A percentile compares a stretch with the other conserved stretches of the same genome.
These are phyloP conservation scores for Molanna angustata DNA, from an alignment of 2,888 invertebrate species.

Conservation along the genomic window DNA sequence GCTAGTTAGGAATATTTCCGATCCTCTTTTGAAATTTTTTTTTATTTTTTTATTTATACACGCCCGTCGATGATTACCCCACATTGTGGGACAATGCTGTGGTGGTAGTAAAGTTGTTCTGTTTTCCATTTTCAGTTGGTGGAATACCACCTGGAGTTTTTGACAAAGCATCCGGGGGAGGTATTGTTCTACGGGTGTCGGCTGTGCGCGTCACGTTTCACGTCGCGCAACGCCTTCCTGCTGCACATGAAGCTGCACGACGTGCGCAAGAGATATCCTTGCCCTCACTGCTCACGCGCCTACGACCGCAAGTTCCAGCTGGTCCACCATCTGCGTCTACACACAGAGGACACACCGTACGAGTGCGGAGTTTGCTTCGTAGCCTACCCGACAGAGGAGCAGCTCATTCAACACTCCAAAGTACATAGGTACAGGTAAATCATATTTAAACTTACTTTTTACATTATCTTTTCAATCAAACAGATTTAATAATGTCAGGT, in stretches of 20 bases:
- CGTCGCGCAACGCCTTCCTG: slow-evolving; percentile 30
- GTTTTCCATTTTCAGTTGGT: slow-evolving; percentile 27
- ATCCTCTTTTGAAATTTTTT: too few relatives aligned
- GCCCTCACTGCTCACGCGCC: slow-evolving; percentile 30
- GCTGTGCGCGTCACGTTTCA: slow-evolving; percentile 31
- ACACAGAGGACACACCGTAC: slow-evolving; percentile 30
- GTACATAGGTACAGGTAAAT: slow-evolving; percentile 14
- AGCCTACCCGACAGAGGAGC: slow-evolving; percentile 25
- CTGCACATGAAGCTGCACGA: slow-evolving; percentile 32
- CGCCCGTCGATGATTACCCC: too few relatives aligned
- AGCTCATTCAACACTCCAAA: slow-evolving; percentile 19
- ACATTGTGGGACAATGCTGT: too few relatives aligned
- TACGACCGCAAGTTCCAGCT: slow-evolving; percentile 32
- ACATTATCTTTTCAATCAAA: too few relatives aligned
- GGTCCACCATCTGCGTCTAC: slow-evolving; percentile 29
- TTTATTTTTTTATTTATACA: too few relatives aligned
- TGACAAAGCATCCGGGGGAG: slow-evolving; percentile 32
- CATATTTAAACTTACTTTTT: too few relatives aligned
- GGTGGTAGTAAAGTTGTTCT: too few relatives aligned
- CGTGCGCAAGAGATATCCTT: slow-evolving; percentile 31
- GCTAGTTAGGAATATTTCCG: too few relatives aligned
- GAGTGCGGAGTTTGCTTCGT: slow-evolving; percentile 32
- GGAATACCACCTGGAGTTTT: slow-evolving; percentile 32
- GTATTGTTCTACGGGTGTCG: slow-evolving; percentile 33
- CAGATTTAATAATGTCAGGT: too few relatives aligned